Evolutionary conservation across 2,888 invertebrate species (phyloP), one percentile per base, ranked within the genome.

Genomic region (Geophilus truncorum): DNA sequence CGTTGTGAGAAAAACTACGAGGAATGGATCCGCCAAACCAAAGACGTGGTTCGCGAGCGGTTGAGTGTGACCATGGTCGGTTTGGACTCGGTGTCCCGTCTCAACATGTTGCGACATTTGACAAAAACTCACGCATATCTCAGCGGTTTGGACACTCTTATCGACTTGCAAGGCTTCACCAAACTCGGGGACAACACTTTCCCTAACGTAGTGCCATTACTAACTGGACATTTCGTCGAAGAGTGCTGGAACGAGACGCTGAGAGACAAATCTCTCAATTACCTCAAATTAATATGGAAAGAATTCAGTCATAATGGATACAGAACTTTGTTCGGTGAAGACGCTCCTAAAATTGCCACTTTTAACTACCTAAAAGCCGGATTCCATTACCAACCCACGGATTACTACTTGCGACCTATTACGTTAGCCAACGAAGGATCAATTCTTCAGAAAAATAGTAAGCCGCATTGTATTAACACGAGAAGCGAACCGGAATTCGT

Each of bases 11-110:
- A 75, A 7, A 7, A 75, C 25, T 80, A 21, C 34, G n/a, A 34
- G 3, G 4, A 80, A 10, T 80, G 80, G 80, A n/a, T 75, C 7
- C 34, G 21, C 4, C 15, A 70, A 75, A 80, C 51, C 18, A n/a
- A 70, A 32, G 76, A 36, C 21, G n/a, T 23, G 10, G 23, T 80
- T 9, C 30, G 21, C 9, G 81, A 81, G 15, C 23, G 81, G n/a
- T 87, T 92, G 21, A 93, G 92, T 85, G 91, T 96, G 0, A 87
- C 96, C 34, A 88, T 95, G 85, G 86, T 97, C 21, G 96, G 95
- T 51, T 92, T 96, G 84, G 95, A 96, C 85, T 93, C 94, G 75
- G 92, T 96, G 84, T 95, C 96, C 0, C 88, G 94, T 81, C 88
- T 93, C 62, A 94, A 95, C 85, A 90, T 94, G 81, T 89, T 91